Base-by-base conservation (phyloP, 2,113 vertebrate genomes). In the Octodon degus region DNA sequence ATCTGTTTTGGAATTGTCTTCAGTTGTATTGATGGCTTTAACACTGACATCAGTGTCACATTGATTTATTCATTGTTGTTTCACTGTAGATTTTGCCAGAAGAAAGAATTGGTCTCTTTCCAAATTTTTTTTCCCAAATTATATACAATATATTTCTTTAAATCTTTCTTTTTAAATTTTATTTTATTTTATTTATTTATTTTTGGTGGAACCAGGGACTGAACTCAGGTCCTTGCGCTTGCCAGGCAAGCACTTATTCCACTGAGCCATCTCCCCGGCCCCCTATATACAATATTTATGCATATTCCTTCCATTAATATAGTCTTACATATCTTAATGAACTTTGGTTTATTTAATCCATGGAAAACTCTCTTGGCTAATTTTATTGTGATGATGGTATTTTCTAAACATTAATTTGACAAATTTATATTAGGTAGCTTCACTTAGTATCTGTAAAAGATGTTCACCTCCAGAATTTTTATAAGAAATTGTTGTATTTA, bases 391-490 rank as follows among this genome's bases (percentile, higher is more conserved):
- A 68, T 87, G 60, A 63, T 95, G 27, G 55, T 79, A 40, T 79
- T 95, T 79, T 55, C 74, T 91, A 87, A 67, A 60, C n/a, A 62
- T 83, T n/a, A 82, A 37, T 67, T 72, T 62, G 50, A 24, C 32
- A 90, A 90, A 76, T 83, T 93, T 90, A 37, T 89, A 89, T 80
- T 85, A 92, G 76, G 17, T 13, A 79, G 14, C 72, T 43, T 68
- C 24, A 89, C 68, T 82, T 92, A 90, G 77, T 25, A 63, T 84
- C 40, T 70, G 55, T 87, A 80, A 84, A 7, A 96, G 67, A 6
- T 91, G n/a, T 87, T 93, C 65, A 50, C 87, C 83, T 95, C 55
- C 62, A 93, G 60, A 86, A 83, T 95, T 68, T 40, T 77, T 76
- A n/a, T 2, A 90, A 17, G 50, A 79, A 50, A 86, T 91, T 76